Evolutionary conservation across 2,113 vertebrate genomes (phyloP).

Genomic region (Mormyrus iriodes): DNA sequence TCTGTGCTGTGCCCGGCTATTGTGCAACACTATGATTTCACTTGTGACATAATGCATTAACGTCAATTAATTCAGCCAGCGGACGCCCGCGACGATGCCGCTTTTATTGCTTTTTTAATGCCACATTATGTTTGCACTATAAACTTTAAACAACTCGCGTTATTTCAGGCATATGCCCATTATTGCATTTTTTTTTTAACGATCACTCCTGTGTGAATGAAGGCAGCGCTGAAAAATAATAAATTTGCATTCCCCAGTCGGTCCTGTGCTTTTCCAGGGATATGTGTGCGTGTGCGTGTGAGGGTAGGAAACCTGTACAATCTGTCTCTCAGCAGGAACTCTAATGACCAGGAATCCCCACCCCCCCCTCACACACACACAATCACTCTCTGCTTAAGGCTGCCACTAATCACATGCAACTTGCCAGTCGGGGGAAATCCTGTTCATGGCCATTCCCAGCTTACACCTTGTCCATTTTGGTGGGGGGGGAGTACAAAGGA

Average conservation of each 20-base stretch:
- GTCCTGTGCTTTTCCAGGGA: background rate
- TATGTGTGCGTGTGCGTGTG: background rate
- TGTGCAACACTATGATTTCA: background rate
- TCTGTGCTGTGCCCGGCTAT: background rate
- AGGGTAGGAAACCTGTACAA: background rate
- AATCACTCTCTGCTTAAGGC: background rate
- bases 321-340: background rate
- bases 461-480: background rate
- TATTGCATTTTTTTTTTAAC: background rate
- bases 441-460: background rate
- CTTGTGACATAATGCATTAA: background rate
- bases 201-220: background rate
- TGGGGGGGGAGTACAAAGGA: background rate
- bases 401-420: background rate
- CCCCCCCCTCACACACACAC: too few relatives aligned
- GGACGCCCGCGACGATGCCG: background rate
- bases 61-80: background rate
- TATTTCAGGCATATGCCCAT: background rate
- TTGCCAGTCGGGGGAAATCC: background rate
- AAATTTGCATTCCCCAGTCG: background rate
- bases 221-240: background rate
- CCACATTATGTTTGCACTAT: slow-evolving; percentile 11
- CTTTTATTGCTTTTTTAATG: slow-evolving; percentile 7
- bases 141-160: background rate
- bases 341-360: background rate